Base-by-base conservation (phyloP, 2,797 vertebrate genomes). In the Setipinna tenuifilis region DNA sequence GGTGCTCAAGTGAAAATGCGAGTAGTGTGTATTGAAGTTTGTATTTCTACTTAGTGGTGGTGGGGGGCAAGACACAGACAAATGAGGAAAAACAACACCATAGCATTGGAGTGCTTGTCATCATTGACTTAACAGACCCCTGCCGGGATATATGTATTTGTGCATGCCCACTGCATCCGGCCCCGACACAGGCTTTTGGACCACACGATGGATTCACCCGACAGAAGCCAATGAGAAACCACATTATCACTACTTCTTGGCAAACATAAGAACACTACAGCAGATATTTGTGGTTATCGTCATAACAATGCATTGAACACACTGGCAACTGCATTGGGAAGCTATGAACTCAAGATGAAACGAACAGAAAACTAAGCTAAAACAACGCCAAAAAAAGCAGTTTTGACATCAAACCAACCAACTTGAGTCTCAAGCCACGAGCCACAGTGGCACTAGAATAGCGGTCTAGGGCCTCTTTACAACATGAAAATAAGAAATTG, bases 201-300 rank as follows among this genome's bases (percentile, higher is more conserved):
- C 87, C 88, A 88, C 91, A 92, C 91, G 50, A 91, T 88, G 88
- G 83, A 90, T 81, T 84, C 90, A 88, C 90, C 90, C 71, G 90
- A 94, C 92, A 95, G 93, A 95, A 94, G 94, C 94, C 94, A 95
- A 96, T 95, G 95, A 96, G 95, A 96, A 96, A 96, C 95, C 95
- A 96, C 95, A 96, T 95, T 95, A 92, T 95, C 94, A 91, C 94
- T 94, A 94, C 31, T 91, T 92, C 87, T 89, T 93, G 91, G 91
- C 94, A 93, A 91, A 93, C 35, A 78, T 21, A 78, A 44, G 71
- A 78, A 78, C 17, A 44, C 94, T 95, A 95, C 91, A 92, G 93
- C 92, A 93, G 91, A 92, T 91, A 25, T 93, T 91, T 91, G 68
- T 90, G 91, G 94, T 95, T 93, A 95, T 94, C 80, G 35, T 78